Conservation (phyloP, 2,113 vertebrate genomes). For the Thalassoma bifasciatum region DNA sequence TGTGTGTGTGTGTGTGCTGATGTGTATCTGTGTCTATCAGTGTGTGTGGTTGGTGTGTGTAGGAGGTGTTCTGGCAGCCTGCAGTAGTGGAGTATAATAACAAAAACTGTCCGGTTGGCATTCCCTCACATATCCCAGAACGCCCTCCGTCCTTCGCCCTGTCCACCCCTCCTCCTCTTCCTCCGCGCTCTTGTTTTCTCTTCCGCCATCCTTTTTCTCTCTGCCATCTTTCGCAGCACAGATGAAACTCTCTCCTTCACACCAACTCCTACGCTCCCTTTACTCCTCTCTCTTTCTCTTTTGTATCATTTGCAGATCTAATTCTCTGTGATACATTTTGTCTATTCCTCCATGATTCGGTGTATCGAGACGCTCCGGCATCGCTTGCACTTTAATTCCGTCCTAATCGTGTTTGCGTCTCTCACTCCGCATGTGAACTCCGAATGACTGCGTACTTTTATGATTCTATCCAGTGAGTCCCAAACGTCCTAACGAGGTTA, state of each 20-base stretch:
- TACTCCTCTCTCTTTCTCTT: slow-evolving; percentile 40
- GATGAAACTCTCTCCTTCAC: slow-evolving; percentile 70
- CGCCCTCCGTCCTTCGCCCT: slow-evolving; percentile 58
- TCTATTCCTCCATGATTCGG: slow-evolving; percentile 19
- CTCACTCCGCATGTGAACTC: slow-evolving; percentile 31
- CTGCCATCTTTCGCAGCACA: slow-evolving; percentile 70
- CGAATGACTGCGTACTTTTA: slow-evolving; percentile 1
- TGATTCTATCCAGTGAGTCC: slow-evolving; percentile 28
- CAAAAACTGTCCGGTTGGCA: slow-evolving; percentile 74
- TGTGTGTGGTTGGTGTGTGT: slow-evolving; percentile 49
- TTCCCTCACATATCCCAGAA: slow-evolving; percentile 58
- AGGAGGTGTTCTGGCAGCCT: slow-evolving; percentile 67
- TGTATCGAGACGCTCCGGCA: slow-evolving; percentile 24
- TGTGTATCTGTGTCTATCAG: slow-evolving; percentile 22
- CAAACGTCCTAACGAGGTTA: slow-evolving; percentile 53
- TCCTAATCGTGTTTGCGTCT: slow-evolving; percentile 57
- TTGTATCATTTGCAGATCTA: slow-evolving; percentile 32
- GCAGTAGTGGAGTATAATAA: slow-evolving; percentile 56
- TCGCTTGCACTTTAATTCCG: slow-evolving; percentile 46
- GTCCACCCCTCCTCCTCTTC: slow-evolving; percentile 40
- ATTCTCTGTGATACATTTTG: slow-evolving; percentile 46
- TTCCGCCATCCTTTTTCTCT: slow-evolving; percentile 42
- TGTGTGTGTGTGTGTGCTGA: slow-evolving; percentile 35
- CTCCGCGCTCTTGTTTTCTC: slow-evolving; percentile 40
- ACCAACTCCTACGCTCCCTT: slow-evolving; percentile 65